These are phyloP conservation scores for Teleogryllus oceanicus DNA, from an alignment of 2,888 invertebrate genomes.

Conservation along the genomic window DNA sequence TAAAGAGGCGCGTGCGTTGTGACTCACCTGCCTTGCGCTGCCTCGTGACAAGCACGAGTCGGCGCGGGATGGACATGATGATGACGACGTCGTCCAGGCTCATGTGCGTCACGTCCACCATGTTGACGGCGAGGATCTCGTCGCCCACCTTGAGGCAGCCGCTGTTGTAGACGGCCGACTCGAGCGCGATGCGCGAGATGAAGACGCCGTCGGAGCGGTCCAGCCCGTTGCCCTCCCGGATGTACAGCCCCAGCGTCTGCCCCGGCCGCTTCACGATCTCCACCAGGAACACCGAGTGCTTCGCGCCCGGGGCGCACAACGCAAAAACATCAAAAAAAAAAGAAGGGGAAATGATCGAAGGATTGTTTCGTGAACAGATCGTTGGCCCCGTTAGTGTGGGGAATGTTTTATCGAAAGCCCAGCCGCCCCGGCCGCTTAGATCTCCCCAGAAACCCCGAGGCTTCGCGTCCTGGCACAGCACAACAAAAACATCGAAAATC, in stretches of 20 bases:
- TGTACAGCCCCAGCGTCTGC: conserved; percentile 95
- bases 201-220: conserved; percentile 95
- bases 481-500: not conserved
- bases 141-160: conserved; percentile 97
- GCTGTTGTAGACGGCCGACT: conserved; percentile 95
- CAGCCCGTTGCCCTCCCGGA: conserved; percentile 98
- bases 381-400: too few relatives aligned
- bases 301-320: conserved; percentile 58
- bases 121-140: conserved; percentile 96
- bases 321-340: too few relatives aligned
- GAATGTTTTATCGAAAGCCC: too few relatives aligned
- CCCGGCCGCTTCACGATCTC: conserved; percentile 99
- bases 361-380: too few relatives aligned
- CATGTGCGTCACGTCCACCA: conserved; percentile 97
- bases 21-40: conserved; percentile 58
- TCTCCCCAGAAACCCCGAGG: too few relatives aligned
- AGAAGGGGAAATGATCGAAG: too few relatives aligned
- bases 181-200: conserved; percentile 92
- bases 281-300: conserved; percentile 82
- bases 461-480: conserved; percentile 58
- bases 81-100: conserved; percentile 98
- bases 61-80: conserved; percentile 97
- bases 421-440: too few relatives aligned
- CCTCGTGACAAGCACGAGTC: conserved; percentile 89
- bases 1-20: too few relatives aligned